Evolutionary conservation across 2,113 vertebrate genomes (phyloP), one percentile per base, ranked within the genome.

Genomic region (Protobothrops flavoviridis): DNA sequence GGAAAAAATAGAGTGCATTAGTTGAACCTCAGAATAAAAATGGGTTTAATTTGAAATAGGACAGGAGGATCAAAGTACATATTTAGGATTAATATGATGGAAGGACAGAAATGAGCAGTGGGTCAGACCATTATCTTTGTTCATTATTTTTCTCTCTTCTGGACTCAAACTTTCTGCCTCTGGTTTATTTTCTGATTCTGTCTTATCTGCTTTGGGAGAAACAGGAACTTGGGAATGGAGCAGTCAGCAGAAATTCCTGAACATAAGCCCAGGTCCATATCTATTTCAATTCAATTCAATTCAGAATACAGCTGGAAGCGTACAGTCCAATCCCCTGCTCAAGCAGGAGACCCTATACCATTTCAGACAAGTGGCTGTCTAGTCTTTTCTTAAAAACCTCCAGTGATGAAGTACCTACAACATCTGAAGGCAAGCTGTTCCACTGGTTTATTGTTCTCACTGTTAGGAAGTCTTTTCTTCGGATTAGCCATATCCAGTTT

Each of bases 21-120:
- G 26, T 87, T 48, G 26, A 15, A 91, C 12, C 69, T 88, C 92
- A 90, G 55, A 81, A 90, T 45, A 50, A 92, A 93, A 95, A 69
- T 55, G 95, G 90, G 94, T 61, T 89, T 95, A 74, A 87, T 93
- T 94, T 95, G 85, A 94, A 87, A 96, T 93, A 81, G 6, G 69
- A 21, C n/a, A 81, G 33, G n/a, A 17, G 39, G 69, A 20, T 81
- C 17, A 21, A 81, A 81, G 69, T 39, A 33, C 69, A 21, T 6
- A 39, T 39, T 81, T 39, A 81, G 69, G 13, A 74, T 33, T 74
- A 74, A 74, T 33, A 15, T 33, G n/a, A 39, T 1, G 15, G n/a
- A 33, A n/a, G 13, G 29, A 69, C 64, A n/a, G 29, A 69, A 74
- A 74, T 74, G 5, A 74, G 15, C 39, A 33, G 39, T 20, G 15